phyloP scores from a whole-genome alignment of 2,888 invertebrate genomes.

The Melitaea athalia region DNA sequence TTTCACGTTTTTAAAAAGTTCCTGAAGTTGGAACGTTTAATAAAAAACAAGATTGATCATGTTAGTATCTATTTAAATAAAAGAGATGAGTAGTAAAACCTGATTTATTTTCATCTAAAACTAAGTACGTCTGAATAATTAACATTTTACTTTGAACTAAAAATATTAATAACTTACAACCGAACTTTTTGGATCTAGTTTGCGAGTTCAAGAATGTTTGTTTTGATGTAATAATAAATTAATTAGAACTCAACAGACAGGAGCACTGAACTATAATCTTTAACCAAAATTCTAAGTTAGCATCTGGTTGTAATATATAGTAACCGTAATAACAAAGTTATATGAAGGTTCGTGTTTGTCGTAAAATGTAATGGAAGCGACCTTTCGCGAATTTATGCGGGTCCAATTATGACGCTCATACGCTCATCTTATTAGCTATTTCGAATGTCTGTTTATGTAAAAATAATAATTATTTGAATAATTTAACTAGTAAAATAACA shows the following conservation, averaged over 20 bases:
- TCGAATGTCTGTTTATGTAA: constrained; percentile 47
- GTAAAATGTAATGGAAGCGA: constrained; percentile 78
- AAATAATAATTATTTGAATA: constrained; percentile 17
- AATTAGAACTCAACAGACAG: constrained; percentile 14
- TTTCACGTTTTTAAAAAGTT: too few relatives aligned
- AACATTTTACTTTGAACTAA: background rate
- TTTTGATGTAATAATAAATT: constrained; percentile 8
- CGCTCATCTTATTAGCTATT: constrained; percentile 56
- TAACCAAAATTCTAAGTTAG: constrained; percentile 48
- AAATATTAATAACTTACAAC: background rate
- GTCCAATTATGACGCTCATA: constrained; percentile 54
- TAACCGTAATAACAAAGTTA: constrained; percentile 79
- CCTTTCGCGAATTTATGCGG: constrained; percentile 68
- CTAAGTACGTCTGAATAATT: background rate
- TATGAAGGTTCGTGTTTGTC: constrained; percentile 71
- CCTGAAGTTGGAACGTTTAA: too few relatives aligned
- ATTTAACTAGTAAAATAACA: background rate
- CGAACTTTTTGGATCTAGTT: background rate
- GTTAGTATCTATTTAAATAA: too few relatives aligned
- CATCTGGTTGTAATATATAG: constrained; percentile 67
- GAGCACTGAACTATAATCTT: constrained; percentile 36
- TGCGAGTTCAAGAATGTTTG: background rate
- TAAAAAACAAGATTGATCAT: too few relatives aligned
- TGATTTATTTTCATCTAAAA: too few relatives aligned
- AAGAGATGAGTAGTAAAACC: too few relatives aligned